phyloP scores from a whole-genome alignment of 2,797 vertebrate genomes.

The Vireo griseus region DNA sequence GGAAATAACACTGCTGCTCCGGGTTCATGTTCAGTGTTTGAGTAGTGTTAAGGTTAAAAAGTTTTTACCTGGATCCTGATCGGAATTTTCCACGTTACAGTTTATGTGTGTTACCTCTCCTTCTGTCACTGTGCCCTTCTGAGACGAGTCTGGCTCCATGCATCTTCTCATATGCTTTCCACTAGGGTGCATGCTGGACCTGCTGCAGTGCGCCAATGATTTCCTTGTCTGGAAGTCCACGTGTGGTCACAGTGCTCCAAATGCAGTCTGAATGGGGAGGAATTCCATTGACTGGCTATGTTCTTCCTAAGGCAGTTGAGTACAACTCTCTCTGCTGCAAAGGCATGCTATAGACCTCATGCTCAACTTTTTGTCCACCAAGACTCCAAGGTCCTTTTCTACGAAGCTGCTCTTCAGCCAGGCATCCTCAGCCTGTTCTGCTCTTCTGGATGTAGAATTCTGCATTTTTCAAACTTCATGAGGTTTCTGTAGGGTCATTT shows the following conservation, averaged over 20 bases:
- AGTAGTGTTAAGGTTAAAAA: neutral
- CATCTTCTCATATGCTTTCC: neutral
- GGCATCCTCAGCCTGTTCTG: neutral
- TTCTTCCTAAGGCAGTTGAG: neutral
- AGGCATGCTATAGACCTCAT: fast-evolving
- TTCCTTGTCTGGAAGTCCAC: neutral
- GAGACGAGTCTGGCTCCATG: neutral
- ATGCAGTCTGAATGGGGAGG: neutral
- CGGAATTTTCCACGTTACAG: neutral
- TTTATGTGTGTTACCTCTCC: neutral
- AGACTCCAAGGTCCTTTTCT: neutral
- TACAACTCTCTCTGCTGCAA: neutral
- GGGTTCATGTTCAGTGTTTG: neutral
- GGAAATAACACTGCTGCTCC: neutral
- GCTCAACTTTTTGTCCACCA: neutral
- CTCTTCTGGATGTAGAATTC: neutral
- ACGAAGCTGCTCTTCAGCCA: neutral
- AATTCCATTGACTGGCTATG: neutral
- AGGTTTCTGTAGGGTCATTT: neutral
- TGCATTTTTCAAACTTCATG: neutral
- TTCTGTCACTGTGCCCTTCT: neutral
- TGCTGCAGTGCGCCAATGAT: neutral
- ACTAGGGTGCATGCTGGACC: neutral
- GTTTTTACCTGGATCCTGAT: neutral
- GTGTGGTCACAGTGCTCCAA: neutral